phyloP scores from a whole-genome alignment of 2,113 vertebrate species.

The Cyrtonyx montezumae region DNA sequence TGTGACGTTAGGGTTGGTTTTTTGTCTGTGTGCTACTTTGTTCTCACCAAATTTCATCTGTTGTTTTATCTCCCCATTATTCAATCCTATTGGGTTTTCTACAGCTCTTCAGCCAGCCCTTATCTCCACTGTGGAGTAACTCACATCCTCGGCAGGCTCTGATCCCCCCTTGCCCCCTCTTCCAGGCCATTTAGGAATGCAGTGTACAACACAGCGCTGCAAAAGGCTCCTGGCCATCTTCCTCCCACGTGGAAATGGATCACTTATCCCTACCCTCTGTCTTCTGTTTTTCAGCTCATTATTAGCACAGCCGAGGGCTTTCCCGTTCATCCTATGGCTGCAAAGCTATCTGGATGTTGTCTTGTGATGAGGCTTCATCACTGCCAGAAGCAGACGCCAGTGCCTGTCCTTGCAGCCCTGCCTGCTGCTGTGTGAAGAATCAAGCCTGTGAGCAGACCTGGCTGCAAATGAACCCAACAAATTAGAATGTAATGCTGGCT shows the following conservation, averaged over 20 bases:
- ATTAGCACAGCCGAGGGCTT: neutral
- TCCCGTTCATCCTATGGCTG: neutral
- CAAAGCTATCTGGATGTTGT: rapidly evolving
- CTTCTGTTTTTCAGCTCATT: neutral
- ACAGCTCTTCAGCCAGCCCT: neutral
- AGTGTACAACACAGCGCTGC: neutral
- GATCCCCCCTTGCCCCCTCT: neutral
- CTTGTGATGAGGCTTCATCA: rapidly evolving
- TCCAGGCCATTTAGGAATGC: neutral
- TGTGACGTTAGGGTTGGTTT: neutral
- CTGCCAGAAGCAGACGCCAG: rapidly evolving
- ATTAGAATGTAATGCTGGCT: neutral
- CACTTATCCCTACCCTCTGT: neutral
- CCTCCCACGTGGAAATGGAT: neutral
- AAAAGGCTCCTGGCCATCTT: neutral
- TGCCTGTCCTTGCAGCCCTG: rapidly evolving
- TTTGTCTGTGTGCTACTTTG: neutral
- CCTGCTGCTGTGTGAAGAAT: rapidly evolving
- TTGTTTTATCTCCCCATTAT: neutral
- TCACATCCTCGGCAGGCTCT: neutral
- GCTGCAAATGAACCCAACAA: neutral
- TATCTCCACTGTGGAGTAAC: neutral
- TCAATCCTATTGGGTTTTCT: neutral
- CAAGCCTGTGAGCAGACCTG: neutral
- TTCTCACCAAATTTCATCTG: neutral